phyloP scores from a whole-genome alignment of 2,113 vertebrate genomes.

The Ophthalmolycus amberensis region DNA sequence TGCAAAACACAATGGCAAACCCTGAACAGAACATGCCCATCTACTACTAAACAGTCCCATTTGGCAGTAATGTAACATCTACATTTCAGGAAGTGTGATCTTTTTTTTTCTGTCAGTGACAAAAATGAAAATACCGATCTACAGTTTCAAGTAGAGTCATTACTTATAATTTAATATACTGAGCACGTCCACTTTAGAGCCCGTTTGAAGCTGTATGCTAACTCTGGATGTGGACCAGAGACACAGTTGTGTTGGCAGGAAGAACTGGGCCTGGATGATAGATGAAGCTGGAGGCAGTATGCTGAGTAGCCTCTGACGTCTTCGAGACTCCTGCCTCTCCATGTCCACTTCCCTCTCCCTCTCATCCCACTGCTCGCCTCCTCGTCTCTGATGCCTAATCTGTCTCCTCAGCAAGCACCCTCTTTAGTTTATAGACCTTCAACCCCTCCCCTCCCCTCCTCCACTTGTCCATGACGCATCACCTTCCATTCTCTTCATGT shows the following conservation, averaged over 20 bases:
- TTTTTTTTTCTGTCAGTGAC: not conserved
- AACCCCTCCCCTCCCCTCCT: not conserved
- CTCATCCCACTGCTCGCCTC: constrained; percentile 48
- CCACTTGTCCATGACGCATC: constrained; percentile 43
- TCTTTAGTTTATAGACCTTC: constrained; percentile 57
- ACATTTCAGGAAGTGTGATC: not conserved
- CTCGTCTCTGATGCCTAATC: constrained; percentile 62
- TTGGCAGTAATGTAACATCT: not conserved
- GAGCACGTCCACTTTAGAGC: constrained; percentile 48
- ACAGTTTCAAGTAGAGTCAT: constrained; percentile 46
- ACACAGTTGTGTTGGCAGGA: constrained; percentile 53
- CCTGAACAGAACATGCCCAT: not conserved
- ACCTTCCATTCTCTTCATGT: constrained; percentile 66
- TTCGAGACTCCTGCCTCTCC: constrained; percentile 62
- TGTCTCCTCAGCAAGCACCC: constrained; percentile 57
- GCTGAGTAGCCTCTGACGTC: constrained; percentile 60
- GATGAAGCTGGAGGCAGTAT: constrained; percentile 62
- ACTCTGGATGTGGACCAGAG: constrained; percentile 61
- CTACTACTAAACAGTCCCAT: not conserved
- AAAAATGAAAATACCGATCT: constrained; percentile 39
- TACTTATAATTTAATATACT: constrained; percentile 50
- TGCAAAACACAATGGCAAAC: too few species aligned
- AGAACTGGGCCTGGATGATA: constrained; percentile 69
- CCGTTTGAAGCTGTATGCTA: constrained; percentile 52
- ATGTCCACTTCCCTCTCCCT: constrained; percentile 51